phyloP scores from a whole-genome alignment of 2,113 vertebrate genomes.

The Sceloporus undulatus region DNA sequence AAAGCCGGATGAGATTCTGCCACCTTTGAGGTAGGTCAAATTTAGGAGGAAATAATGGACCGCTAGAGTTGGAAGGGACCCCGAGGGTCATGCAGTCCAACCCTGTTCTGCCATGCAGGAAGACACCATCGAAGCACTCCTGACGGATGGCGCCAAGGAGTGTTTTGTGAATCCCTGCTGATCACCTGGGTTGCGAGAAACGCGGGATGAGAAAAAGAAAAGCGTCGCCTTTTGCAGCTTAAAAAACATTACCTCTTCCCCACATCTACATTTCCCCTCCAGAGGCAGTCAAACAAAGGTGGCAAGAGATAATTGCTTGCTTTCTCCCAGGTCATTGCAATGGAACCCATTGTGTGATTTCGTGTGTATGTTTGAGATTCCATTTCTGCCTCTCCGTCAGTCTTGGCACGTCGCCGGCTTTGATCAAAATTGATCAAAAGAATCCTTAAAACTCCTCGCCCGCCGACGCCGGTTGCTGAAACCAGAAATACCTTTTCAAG shows the following conservation, averaged over 20 bases:
- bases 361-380: not conserved
- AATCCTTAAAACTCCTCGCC: not conserved
- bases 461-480: constrained; percentile 8
- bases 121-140: too few species aligned
- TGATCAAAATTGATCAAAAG: constrained; percentile 19
- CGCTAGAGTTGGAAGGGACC: too few species aligned
- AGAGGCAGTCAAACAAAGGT: not conserved
- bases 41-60: too few species aligned
- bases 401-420: not conserved
- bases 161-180: not conserved
- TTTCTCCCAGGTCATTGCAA: not conserved
- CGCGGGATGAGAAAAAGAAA: not conserved
- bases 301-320: not conserved
- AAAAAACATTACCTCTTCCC: too few species aligned
- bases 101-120: too few species aligned
- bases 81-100: too few species aligned
- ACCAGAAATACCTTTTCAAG: not conserved
- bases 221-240: too few species aligned
- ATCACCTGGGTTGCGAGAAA: too few species aligned
- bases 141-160: too few species aligned
- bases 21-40: too few species aligned
- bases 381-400: not conserved
- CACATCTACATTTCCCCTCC: too few species aligned
- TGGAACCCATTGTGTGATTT: not conserved
- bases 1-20: too few species aligned